phyloP scores from a whole-genome alignment of 2,888 invertebrate species.

The Lamproptera curius region DNA sequence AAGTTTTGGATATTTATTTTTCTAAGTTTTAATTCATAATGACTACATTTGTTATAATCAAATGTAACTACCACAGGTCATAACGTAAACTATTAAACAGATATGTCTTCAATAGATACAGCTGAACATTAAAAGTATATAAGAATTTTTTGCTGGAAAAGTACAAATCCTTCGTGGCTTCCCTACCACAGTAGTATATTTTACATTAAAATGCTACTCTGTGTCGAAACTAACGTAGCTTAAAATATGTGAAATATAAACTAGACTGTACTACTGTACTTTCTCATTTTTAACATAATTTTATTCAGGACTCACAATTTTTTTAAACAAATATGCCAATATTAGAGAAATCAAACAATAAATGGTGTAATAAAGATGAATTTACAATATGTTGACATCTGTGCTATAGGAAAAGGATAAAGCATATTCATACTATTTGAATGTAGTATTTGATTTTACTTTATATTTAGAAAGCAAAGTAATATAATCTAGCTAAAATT shows the following conservation, averaged over 20 bases:
- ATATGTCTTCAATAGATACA: background rate
- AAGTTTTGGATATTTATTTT: conserved; percentile 18
- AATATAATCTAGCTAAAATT: conserved; percentile 14
- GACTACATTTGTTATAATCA: conserved; percentile 25
- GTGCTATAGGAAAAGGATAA: no score
- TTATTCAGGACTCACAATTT: no score
- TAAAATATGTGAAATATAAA: conserved; percentile 30
- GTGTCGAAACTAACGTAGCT: conserved; percentile 41
- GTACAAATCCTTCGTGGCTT: conserved; percentile 34
- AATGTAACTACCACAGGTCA: conserved; percentile 16
- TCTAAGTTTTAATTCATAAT: conserved; percentile 23
- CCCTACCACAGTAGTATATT: conserved; percentile 58
- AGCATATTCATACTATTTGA: no score
- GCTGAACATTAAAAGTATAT: no score
- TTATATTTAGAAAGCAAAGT: no score
- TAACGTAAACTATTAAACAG: conserved; percentile 5
- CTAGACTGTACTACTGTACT: conserved; percentile 25
- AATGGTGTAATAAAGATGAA: no score
- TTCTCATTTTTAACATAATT: background rate
- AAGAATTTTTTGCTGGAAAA: no score
- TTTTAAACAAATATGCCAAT: no score
- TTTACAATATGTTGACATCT: no score
- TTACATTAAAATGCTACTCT: conserved; percentile 59
- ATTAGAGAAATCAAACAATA: no score
- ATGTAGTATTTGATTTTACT: no score